A percentile compares a stretch with the other conserved stretches of the same genome.
phyloP scores from a whole-genome alignment of 2,888 invertebrate species.

The Encarsia formosa region DNA sequence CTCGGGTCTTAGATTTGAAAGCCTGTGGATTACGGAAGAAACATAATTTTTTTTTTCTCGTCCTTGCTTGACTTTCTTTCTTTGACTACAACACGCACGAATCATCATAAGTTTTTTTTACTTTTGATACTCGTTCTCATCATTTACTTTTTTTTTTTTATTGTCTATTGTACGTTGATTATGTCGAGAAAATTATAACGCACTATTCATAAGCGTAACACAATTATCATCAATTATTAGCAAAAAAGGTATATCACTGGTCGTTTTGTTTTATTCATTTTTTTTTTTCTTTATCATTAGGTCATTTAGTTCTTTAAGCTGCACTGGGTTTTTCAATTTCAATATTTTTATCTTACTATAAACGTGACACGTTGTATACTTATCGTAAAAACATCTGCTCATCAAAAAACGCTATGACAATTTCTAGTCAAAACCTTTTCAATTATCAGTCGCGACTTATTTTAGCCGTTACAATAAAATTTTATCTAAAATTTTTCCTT shows the following conservation, averaged over 20 bases:
- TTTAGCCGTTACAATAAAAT: constrained; percentile 22
- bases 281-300: constrained; percentile 17
- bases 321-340: constrained; percentile 14
- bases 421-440: constrained; percentile 21
- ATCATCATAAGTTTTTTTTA: constrained; percentile 13
- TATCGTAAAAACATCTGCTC: constrained; percentile 16
- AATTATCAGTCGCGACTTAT: constrained; percentile 21
- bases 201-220: constrained; percentile 17
- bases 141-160: constrained; percentile 31
- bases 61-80: constrained; percentile 1
- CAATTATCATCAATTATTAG: constrained; percentile 15
- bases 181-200: constrained; percentile 24
- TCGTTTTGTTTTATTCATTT: constrained; percentile 1
- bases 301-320: constrained; percentile 17
- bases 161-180: constrained; percentile 41
- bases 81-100: constrained; percentile 8
- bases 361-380: constrained; percentile 10
- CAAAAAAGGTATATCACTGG: constrained; percentile 20
- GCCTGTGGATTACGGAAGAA: constrained; percentile 21
- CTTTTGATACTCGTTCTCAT: constrained; percentile 38
- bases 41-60: constrained; percentile 12
- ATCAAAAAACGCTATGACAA: constrained; percentile 19
- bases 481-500: constrained; percentile 17
- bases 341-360: not conserved
- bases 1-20: constrained; percentile 15